These are phyloP conservation scores for Apostichopus japonicus DNA, from an alignment of 35 echinoderm and acorn worm species.

Conservation along the genomic window DNA sequence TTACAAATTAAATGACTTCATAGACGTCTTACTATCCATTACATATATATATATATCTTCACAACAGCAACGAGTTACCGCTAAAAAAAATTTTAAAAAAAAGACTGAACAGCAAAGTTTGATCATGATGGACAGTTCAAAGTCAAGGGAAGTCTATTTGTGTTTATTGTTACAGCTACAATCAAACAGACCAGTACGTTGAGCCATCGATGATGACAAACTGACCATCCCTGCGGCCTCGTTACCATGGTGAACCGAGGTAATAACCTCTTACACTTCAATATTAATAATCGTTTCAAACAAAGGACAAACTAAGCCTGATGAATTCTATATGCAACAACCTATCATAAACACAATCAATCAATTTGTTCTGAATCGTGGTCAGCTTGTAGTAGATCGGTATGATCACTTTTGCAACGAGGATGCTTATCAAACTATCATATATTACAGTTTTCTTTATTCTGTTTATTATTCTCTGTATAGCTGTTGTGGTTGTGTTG, in stretches of 20 bases:
- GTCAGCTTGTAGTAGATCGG: no score
- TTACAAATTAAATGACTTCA: no score
- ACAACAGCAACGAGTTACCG: no score
- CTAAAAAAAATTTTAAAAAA: no score
- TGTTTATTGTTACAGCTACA: background rate
- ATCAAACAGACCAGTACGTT: background rate
- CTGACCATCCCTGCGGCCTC: background rate
- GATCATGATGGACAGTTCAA: background rate
- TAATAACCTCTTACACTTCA: background rate
- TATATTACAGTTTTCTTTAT: no score
- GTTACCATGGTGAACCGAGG: background rate
- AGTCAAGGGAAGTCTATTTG: background rate
- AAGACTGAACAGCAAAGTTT: background rate
- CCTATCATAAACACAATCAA: background rate
- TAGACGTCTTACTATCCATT: no score
- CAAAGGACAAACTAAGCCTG: background rate
- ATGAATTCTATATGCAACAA: background rate
- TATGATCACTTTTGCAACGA: no score
- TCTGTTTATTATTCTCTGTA: no score
- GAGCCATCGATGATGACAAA: background rate
- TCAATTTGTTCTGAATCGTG: background rate
- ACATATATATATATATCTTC: no score
- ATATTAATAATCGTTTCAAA: background rate
- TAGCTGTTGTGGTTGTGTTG: no score
- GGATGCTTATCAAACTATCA: no score